A percentile compares a stretch with the other conserved stretches of the same genome.
Evolutionary conservation across 2,797 vertebrate genomes (phyloP).

Genomic region (Squalus acanthias): DNA sequence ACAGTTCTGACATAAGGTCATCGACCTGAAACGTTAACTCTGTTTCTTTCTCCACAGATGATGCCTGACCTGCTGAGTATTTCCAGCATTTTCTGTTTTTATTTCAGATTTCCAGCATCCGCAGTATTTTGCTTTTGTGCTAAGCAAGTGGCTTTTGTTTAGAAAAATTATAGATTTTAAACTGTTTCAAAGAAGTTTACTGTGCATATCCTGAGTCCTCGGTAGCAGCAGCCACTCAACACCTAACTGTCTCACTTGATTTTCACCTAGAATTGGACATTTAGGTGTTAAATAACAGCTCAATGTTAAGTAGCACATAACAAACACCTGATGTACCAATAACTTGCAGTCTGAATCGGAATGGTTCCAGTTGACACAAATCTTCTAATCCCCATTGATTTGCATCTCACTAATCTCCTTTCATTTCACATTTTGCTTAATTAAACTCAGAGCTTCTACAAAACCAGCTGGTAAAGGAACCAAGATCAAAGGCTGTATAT

Average conservation of each 20-base stretch:
- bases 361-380: background rate
- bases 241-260: background rate
- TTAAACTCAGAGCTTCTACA: background rate
- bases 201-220: background rate
- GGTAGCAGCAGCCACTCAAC: background rate
- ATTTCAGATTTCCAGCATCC: too few species aligned
- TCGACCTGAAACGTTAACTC: too few species aligned
- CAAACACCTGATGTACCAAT: background rate
- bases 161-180: background rate
- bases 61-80: too few species aligned
- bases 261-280: background rate
- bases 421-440: background rate
- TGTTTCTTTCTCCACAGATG: too few species aligned
- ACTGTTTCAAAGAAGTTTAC: background rate
- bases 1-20: too few species aligned
- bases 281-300: background rate
- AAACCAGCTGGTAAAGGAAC: background rate
- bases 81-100: too few species aligned
- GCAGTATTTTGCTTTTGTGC: too few species aligned
- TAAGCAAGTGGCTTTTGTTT: background rate
- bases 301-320: background rate
- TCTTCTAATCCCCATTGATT: background rate
- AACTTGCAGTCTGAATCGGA: background rate
- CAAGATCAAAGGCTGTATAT: background rate
- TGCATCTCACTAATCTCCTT: background rate